Evolutionary conservation across 2,888 invertebrate species (phyloP).

Genomic region (Zaprionus bogoriensis): DNA sequence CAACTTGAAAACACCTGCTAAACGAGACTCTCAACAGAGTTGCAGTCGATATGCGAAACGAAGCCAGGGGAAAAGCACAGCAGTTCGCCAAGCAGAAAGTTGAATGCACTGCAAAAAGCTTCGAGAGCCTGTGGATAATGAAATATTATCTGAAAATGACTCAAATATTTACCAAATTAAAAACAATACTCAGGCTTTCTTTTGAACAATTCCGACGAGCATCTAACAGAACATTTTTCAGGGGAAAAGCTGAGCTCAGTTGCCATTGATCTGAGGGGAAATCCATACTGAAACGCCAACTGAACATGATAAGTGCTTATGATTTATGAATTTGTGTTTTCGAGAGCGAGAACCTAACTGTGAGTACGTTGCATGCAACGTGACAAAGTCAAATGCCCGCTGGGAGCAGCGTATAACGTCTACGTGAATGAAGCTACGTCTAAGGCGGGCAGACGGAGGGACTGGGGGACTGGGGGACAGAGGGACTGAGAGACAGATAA

Average conservation of each 20-base stretch:
- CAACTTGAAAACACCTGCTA: conserved; percentile 50
- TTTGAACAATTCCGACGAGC: background rate
- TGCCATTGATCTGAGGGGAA: background rate
- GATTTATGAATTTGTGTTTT: conserved; percentile 45
- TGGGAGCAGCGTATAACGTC: background rate
- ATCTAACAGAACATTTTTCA: background rate
- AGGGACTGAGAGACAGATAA: conserved; percentile 51
- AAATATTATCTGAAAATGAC: background rate
- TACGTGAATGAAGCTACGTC: background rate
- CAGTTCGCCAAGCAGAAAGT: background rate
- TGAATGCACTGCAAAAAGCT: background rate
- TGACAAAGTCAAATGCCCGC: conserved; percentile 26
- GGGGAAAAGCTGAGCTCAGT: background rate
- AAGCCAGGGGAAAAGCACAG: background rate
- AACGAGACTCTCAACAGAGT: conserved; percentile 49
- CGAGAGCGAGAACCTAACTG: conserved; percentile 4
- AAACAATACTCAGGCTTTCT: background rate
- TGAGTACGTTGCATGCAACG: conserved; percentile 20
- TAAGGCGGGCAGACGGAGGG: too few relatives aligned
- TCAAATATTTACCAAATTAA: background rate
- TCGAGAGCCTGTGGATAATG: background rate
- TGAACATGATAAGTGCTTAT: conserved; percentile 31
- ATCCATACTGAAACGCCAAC: background rate
- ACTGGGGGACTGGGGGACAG: too few relatives aligned
- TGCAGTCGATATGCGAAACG: conserved; percentile 19